Evolutionary conservation across 2,888 invertebrate genomes (phyloP).

Genomic region (Phania funesta): DNA sequence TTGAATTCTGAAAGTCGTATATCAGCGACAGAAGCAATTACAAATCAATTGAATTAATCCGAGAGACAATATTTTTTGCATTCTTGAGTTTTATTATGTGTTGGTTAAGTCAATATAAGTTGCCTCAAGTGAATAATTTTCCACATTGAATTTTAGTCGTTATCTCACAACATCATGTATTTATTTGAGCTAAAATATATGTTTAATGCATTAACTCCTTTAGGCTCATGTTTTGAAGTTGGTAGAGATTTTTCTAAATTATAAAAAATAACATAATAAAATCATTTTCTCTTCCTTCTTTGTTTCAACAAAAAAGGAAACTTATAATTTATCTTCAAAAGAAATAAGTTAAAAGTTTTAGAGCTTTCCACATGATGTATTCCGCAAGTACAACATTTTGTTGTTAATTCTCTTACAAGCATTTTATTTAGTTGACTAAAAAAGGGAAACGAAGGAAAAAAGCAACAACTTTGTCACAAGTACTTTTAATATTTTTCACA

Average conservation of each 20-base stretch:
- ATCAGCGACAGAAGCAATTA: too few species aligned
- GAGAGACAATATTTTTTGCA: too few species aligned
- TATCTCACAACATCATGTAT: neutral
- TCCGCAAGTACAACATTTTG: conserved; percentile 53
- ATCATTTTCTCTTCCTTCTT: neutral
- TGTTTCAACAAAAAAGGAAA: neutral
- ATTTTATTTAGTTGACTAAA: conserved; percentile 35
- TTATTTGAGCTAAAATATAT: neutral
- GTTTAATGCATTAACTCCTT: neutral
- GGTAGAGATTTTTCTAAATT: neutral
- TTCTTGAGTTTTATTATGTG: too few species aligned
- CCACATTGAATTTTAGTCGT: neutral
- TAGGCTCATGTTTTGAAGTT: neutral
- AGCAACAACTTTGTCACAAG: conserved; percentile 58
- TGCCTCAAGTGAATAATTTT: neutral
- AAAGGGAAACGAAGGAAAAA: conserved; percentile 7
- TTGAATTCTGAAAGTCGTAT: too few species aligned
- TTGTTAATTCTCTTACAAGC: conserved; percentile 45
- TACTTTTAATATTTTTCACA: conserved; percentile 43
- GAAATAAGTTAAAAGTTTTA: conserved; percentile 52
- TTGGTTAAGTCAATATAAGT: too few species aligned
- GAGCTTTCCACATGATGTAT: conserved; percentile 59
- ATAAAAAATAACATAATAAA: neutral
- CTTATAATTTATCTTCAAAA: conserved; percentile 56
- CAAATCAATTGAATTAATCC: too few species aligned